phyloP scores from a whole-genome alignment of 2,113 vertebrate species.

The Mirza zaza region DNA sequence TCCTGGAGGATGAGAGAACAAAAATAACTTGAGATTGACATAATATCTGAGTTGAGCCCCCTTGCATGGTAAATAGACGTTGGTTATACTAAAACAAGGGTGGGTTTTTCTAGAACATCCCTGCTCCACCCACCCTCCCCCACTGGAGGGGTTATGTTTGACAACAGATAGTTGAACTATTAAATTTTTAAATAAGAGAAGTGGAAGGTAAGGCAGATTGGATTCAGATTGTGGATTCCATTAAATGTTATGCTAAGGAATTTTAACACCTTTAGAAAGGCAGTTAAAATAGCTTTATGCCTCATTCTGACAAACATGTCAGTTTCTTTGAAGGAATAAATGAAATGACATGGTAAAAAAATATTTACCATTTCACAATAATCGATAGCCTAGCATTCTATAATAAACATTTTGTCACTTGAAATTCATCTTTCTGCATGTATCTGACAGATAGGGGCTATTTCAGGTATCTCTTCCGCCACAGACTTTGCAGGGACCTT shows the following conservation, averaged over 20 bases:
- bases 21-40: neutral
- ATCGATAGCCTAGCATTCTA: neutral
- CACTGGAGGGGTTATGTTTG: neutral
- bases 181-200: neutral
- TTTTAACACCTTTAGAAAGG: neutral
- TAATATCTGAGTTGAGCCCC: neutral
- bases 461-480: neutral
- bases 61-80: neutral
- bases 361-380: neutral
- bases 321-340: constrained; percentile 32
- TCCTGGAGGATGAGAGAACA: neutral
- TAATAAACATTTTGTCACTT: constrained; percentile 17
- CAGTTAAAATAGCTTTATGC: neutral
- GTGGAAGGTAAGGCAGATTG: neutral
- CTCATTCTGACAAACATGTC: constrained; percentile 24
- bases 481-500: neutral
- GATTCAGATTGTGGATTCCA: neutral
- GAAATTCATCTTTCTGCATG: constrained; percentile 19
- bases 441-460: neutral
- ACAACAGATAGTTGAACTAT: neutral
- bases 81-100: neutral
- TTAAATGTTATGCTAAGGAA: neutral
- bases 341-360: neutral
- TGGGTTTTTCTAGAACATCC: neutral
- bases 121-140: accelerated